Percentiles rank a stretch among this genome's conserved stretches.
Evolutionary conservation across 2,888 invertebrate genomes (phyloP).

Genomic region (Thereva unica): DNA sequence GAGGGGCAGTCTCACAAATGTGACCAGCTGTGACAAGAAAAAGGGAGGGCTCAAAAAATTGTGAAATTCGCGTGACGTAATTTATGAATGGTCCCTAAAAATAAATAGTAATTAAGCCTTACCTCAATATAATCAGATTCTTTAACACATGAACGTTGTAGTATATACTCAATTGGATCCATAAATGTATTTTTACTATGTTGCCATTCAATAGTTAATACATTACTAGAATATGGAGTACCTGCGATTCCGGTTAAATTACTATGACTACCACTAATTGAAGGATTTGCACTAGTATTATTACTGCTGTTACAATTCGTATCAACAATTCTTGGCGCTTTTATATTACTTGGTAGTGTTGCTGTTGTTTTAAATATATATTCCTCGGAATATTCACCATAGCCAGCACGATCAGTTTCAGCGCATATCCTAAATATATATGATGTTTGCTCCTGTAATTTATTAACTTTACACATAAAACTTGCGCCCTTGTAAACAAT

Average conservation of each 20-base stretch:
- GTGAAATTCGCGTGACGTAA: too few relatives aligned
- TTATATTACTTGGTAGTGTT: slow-evolving; percentile 80
- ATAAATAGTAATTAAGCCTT: too few relatives aligned
- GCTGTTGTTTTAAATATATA: slow-evolving; percentile 73
- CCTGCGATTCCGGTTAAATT: slow-evolving; percentile 50
- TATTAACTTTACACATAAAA: slow-evolving; percentile 79
- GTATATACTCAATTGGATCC: slow-evolving; percentile 74
- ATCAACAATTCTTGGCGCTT: slow-evolving; percentile 68
- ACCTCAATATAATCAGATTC: slow-evolving; percentile 69
- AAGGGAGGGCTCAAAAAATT: too few relatives aligned
- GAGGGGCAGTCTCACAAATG: too few relatives aligned
- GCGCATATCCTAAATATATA: slow-evolving; percentile 88
- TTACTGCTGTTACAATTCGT: slow-evolving; percentile 49
- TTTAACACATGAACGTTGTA: slow-evolving; percentile 68
- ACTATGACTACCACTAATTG: slow-evolving; percentile 38
- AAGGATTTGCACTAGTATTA: slow-evolving; percentile 10
- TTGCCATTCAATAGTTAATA: slow-evolving; percentile 67
- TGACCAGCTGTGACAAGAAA: too few relatives aligned
- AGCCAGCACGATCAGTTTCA: slow-evolving; percentile 79
- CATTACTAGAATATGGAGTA: slow-evolving; percentile 47
- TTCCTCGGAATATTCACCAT: slow-evolving; percentile 76
- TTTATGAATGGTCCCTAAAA: too few relatives aligned
- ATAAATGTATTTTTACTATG: slow-evolving; percentile 63
- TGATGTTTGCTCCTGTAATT: slow-evolving; percentile 77
- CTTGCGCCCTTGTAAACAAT: slow-evolving; percentile 76